Base-by-base conservation (phyloP, 2,797 vertebrate genomes). In the Echiichthys vipera region DNA sequence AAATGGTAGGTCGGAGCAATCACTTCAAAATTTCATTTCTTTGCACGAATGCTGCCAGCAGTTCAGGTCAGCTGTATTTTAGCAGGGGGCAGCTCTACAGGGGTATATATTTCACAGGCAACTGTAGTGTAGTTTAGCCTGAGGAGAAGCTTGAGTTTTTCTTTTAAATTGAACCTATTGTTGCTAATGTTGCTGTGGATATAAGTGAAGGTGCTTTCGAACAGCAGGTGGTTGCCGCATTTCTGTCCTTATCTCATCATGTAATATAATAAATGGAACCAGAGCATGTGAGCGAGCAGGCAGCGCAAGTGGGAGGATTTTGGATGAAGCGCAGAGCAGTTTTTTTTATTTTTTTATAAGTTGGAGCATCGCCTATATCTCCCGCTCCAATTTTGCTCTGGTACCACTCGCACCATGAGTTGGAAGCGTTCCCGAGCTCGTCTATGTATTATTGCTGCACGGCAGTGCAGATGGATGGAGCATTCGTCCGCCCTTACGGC, bases 11-110 rank as follows among this genome's bases (percentile, higher is more conserved):
- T 75, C 80, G 56, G 58, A 67, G 59, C 47, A 24, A 37, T 78
- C n/a, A 8, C 67, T 71, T 63, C 65, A 49, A 50, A 50, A 9
- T 74, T 66, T 43, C 24, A 34, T 71, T 71, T 76, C 65, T 71
- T 53, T 45, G n/a, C 32, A 20, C 0, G 13, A 37, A 51, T 20
- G 51, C 53, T 59, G 70, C 59, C n/a, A 45, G 47, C 42, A 18
- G 20, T 56, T 49, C 24, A 36, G 71, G 67, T 81, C 74, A 77
- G 55, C 29, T 68, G 50, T 46, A 65, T 69, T 70, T 72, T 80
- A 22, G 54, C 54, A 73, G 65, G 69, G 57, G 50, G 43, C 71
- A 61, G 29, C 59, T 72, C 54, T 47, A 25, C 45, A 61, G 71
- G 69, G 67, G 22, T 46, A 24, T 43, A 32, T 64, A 56, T 72